Conservation (phyloP, 2,797 vertebrate genomes). For the Epinephelus awoara region DNA sequence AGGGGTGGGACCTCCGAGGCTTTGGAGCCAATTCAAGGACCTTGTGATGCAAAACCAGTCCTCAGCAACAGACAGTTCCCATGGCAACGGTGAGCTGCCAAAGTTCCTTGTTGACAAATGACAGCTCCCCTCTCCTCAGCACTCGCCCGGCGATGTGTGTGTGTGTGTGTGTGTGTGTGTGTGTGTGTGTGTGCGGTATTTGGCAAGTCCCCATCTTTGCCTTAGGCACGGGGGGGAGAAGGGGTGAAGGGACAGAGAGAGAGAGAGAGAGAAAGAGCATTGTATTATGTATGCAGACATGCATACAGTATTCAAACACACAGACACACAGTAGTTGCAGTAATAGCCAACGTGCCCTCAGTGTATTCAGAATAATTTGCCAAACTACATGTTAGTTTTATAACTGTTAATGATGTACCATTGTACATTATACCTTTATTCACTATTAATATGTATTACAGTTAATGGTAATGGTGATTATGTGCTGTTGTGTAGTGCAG, state of each 20-base stretch:
- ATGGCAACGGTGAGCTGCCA: constrained; percentile 92
- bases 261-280: constrained; percentile 26
- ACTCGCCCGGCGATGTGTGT: constrained; percentile 77
- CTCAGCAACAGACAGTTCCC: constrained; percentile 92
- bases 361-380: constrained; percentile 3
- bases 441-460: not conserved
- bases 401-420: not conserved
- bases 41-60: constrained; percentile 93
- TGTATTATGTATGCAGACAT: constrained; percentile 51
- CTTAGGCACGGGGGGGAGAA: constrained; percentile 34
- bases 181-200: constrained; percentile 51
- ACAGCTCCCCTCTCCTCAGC: constrained; percentile 88
- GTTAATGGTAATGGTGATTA: not conserved
- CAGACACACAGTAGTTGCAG: constrained; percentile 6
- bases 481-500: not conserved
- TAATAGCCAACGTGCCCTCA: not conserved
- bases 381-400: not conserved
- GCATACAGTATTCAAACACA: not conserved
- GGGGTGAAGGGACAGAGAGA: constrained; percentile 31
- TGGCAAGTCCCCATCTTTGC: constrained; percentile 67
- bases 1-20: constrained; percentile 76
- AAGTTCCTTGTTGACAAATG: constrained; percentile 93
- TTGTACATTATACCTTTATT: not conserved
- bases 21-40: constrained; percentile 92
- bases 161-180: constrained; percentile 18